A percentile compares a stretch with the other conserved stretches of the same genome.
phyloP scores from a whole-genome alignment of 2,888 invertebrate genomes.

The Hololepta plana region DNA sequence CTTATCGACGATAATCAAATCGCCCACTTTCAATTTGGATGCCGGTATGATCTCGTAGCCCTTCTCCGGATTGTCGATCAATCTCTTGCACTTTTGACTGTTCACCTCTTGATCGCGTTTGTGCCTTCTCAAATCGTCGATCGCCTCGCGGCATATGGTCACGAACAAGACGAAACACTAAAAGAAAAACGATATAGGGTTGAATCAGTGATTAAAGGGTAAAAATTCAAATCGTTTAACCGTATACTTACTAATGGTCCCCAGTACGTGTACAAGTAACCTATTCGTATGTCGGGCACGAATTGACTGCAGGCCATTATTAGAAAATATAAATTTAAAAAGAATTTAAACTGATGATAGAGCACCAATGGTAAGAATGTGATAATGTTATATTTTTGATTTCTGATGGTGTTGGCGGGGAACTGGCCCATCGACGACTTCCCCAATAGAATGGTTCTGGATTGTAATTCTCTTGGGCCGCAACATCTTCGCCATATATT shows the following conservation, averaged over 20 bases:
- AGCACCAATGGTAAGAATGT: slow-evolving; percentile 83
- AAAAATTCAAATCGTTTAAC: slow-evolving; percentile 4
- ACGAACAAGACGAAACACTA: slow-evolving; percentile 88
- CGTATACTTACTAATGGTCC: slow-evolving; percentile 59
- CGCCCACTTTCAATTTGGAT: slow-evolving; percentile 64
- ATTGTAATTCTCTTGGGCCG: slow-evolving; percentile 52
- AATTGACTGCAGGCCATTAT: slow-evolving; percentile 98
- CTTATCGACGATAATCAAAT: slow-evolving; percentile 77
- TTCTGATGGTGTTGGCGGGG: slow-evolving; percentile 90
- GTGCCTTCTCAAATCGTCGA: slow-evolving; percentile 87
- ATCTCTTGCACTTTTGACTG: slow-evolving; percentile 74
- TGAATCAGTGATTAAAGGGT: slow-evolving; percentile 1
- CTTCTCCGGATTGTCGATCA: slow-evolving; percentile 36
- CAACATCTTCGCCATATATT: slow-evolving; percentile 56
- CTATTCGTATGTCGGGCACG: slow-evolving; percentile 89
- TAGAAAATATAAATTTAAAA: slow-evolving; percentile 94
- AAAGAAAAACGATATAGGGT: slow-evolving; percentile 10
- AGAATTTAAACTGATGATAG: slow-evolving; percentile 98
- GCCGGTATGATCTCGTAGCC: slow-evolving; percentile 62
- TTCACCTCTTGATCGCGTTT: slow-evolving; percentile 94
- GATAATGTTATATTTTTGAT: slow-evolving; percentile 93
- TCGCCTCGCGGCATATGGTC: slow-evolving; percentile 88
- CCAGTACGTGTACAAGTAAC: slow-evolving; percentile 98
- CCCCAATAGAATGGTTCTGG: slow-evolving; percentile 63
- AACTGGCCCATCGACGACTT: slow-evolving; percentile 64